These are phyloP conservation scores for Phaethornis superciliosus DNA, from an alignment of 2,113 vertebrate species.

Conservation along the genomic window DNA sequence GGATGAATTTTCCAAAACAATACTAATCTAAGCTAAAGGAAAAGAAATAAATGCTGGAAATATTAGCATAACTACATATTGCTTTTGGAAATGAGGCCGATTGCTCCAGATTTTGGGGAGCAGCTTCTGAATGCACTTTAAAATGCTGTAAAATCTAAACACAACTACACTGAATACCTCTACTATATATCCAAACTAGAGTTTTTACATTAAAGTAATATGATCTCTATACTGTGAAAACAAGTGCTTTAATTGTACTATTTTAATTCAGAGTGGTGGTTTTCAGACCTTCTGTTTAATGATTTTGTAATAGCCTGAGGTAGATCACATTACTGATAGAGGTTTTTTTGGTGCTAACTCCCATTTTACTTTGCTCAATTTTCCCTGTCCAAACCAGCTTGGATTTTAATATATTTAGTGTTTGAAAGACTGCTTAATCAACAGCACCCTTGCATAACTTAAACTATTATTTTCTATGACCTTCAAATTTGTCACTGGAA, in stretches of 20 bases:
- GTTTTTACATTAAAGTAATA: neutral
- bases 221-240: neutral
- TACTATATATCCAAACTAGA: neutral
- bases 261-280: neutral
- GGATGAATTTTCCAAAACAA: neutral
- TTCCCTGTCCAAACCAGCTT: neutral
- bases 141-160: neutral
- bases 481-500: constrained; percentile 17
- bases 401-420: neutral
- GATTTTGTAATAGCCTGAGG: neutral
- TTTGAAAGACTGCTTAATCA: neutral
- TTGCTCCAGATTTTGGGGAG: neutral
- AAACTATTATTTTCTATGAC: neutral
- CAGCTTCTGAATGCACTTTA: neutral
- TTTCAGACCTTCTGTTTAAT: neutral
- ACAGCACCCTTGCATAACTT: neutral
- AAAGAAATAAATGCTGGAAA: neutral
- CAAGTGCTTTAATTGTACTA: neutral
- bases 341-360: neutral
- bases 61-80: neutral
- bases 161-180: neutral
- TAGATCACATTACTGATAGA: neutral
- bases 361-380: neutral
- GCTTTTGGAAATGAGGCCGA: neutral
- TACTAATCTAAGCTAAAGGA: neutral